Percentiles rank a stretch among this genome's conserved stretches.
These are phyloP conservation scores for Microvelia longipes DNA, from an alignment of 1,140 invertebrate species.

Conservation along the genomic window DNA sequence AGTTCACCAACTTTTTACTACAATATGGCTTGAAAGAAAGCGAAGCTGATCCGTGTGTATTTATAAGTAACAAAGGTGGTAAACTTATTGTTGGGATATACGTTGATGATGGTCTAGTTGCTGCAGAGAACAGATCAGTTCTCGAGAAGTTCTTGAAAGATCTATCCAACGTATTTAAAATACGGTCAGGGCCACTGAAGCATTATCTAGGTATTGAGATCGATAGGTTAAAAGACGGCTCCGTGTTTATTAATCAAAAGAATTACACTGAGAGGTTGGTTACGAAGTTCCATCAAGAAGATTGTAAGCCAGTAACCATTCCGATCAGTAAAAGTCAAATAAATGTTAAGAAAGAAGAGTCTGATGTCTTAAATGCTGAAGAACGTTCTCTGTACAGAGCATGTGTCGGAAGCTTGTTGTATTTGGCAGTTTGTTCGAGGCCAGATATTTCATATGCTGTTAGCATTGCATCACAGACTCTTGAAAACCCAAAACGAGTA, in stretches of 20 bases:
- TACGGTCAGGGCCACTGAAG: not conserved
- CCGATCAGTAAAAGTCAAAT: constrained; percentile 3
- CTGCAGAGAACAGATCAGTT: not conserved
- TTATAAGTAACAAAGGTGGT: not conserved
- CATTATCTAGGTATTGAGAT: constrained; percentile 9
- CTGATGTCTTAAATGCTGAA: not conserved
- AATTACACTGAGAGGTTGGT: constrained; percentile 2
- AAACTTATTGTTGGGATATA: constrained; percentile 1
- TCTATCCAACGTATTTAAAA: constrained; percentile 3
- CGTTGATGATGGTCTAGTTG: constrained; percentile 8
- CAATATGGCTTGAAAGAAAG: not conserved
- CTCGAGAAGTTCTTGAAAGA: not conserved
- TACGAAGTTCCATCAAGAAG: constrained; percentile 4
- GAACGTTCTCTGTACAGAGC: constrained; percentile 18
- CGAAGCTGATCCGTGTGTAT: not conserved
- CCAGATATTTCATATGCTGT: constrained; percentile 29
- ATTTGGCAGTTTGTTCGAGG: constrained; percentile 23
- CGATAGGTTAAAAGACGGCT: not conserved
- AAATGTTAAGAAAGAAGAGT: not conserved
- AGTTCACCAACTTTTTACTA: not conserved
- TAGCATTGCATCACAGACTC: constrained; percentile 14
- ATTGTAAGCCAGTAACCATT: constrained; percentile 1
- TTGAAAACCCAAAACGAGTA: constrained; percentile 5
- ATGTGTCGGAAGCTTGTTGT: constrained; percentile 25
- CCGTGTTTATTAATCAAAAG: not conserved